phyloP scores from a whole-genome alignment of 2,888 invertebrate genomes.

The Eueremaeus valkanovi region DNA sequence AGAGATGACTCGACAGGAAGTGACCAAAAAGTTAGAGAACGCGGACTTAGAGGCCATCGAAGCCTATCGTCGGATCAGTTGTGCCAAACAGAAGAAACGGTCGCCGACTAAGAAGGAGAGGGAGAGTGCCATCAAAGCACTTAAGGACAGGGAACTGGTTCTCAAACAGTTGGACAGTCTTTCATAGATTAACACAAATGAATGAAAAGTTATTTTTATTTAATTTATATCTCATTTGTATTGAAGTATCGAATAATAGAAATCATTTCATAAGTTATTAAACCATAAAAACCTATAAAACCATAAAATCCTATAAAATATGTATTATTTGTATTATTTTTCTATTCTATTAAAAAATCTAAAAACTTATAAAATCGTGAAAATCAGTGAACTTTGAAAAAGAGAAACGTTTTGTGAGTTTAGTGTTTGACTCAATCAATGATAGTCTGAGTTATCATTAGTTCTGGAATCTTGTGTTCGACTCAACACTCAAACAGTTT shows the following conservation, averaged over 20 bases:
- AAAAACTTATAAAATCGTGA: background rate
- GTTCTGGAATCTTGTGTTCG: no score
- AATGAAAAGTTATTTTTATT: background rate
- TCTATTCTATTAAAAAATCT: background rate
- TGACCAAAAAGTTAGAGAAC: slow-evolving; percentile 68
- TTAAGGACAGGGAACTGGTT: slow-evolving; percentile 60
- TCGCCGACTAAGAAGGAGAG: slow-evolving; percentile 73
- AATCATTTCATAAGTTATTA: background rate
- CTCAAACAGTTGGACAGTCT: slow-evolving; percentile 51
- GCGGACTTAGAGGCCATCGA: slow-evolving; percentile 68
- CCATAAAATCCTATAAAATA: no score
- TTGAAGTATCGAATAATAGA: no score
- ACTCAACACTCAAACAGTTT: no score
- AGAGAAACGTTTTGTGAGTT: background rate
- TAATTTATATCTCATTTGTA: background rate
- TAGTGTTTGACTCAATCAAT: background rate
- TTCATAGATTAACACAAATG: slow-evolving; percentile 4
- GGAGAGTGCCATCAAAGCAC: slow-evolving; percentile 69
- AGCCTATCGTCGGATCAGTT: slow-evolving; percentile 73
- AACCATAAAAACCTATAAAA: background rate
- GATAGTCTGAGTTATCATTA: background rate
- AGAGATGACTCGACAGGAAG: slow-evolving; percentile 71
- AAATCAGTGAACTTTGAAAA: background rate
- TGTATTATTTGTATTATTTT: slow-evolving; percentile 27
- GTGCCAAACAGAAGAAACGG: slow-evolving; percentile 75